Conservation (phyloP, 2,888 invertebrate genomes). For the Bombyx huttoni region DNA sequence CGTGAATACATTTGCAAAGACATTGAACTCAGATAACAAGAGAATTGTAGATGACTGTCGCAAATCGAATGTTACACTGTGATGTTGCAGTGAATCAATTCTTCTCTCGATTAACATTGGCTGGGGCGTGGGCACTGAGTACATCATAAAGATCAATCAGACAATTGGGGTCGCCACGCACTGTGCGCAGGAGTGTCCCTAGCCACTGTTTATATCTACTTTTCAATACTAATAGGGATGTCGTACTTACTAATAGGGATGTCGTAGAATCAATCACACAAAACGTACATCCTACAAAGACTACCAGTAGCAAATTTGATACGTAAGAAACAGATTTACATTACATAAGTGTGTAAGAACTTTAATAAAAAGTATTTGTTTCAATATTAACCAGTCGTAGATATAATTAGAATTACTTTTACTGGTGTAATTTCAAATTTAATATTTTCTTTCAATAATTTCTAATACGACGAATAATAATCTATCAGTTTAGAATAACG, state of each 20-base stretch:
- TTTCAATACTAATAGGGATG: slow-evolving; percentile 34
- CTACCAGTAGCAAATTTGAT: too few species aligned
- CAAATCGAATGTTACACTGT: background rate
- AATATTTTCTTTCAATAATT: too few species aligned
- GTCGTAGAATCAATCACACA: slow-evolving; percentile 4
- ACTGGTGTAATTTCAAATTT: too few species aligned
- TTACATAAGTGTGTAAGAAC: too few species aligned
- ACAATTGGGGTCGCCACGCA: slow-evolving; percentile 66
- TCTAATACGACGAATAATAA: background rate
- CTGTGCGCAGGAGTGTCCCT: slow-evolving; percentile 60
- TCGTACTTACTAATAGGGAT: too few species aligned
- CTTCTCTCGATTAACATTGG: slow-evolving; percentile 3
- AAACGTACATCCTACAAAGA: too few species aligned
- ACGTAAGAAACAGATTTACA: too few species aligned
- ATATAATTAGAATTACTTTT: too few species aligned
- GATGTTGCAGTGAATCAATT: background rate
- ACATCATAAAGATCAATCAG: slow-evolving; percentile 66
- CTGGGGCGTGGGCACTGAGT: slow-evolving; percentile 48
- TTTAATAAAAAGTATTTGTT: too few species aligned
- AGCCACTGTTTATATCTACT: slow-evolving; percentile 21
- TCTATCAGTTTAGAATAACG: background rate
- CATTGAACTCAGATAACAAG: background rate
- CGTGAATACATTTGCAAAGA: background rate
- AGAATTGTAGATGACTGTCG: background rate
- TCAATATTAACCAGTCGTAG: too few species aligned